Conservation (phyloP, 2,797 vertebrate species). For the Emys orbicularis region DNA sequence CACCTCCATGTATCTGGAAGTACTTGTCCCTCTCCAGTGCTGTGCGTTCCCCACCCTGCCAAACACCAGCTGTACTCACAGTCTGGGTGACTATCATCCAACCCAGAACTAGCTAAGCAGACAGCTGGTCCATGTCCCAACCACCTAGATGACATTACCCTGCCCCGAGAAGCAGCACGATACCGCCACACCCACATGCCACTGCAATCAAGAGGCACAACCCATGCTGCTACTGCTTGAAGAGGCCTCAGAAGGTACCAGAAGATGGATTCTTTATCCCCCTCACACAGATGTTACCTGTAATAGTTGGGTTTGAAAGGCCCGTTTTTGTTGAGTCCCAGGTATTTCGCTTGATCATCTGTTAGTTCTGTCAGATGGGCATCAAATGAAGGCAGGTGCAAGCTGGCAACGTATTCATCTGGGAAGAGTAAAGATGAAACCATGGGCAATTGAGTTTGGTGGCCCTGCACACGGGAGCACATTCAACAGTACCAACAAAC, state of each 20-base stretch:
- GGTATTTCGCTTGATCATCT: conserved; percentile 95
- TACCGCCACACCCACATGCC: no score
- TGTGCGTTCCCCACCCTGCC: neutral
- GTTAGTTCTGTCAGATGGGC: conserved; percentile 94
- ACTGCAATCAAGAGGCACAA: neutral
- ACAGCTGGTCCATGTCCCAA: fast-evolving
- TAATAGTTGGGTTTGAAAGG: conserved; percentile 98
- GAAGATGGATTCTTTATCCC: neutral
- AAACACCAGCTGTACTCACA: neutral
- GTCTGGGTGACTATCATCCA: neutral
- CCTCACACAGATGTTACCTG: conserved; percentile 83
- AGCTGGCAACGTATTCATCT: conserved; percentile 98
- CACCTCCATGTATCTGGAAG: neutral
- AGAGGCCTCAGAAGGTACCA: neutral
- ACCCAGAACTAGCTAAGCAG: neutral
- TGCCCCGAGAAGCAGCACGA: neutral
- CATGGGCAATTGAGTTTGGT: neutral
- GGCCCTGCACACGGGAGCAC: fast-evolving
- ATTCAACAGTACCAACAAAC: neutral
- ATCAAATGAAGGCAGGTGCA: conserved; percentile 95
- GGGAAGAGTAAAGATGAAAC: conserved; percentile 19
- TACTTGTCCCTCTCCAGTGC: neutral
- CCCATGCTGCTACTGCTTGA: neutral
- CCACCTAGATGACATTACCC: neutral
- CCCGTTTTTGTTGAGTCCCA: conserved; percentile 96